Evolutionary conservation across 2,797 vertebrate genomes (phyloP), one percentile per base, ranked within the genome.

Genomic region (Nothura maculosa): DNA sequence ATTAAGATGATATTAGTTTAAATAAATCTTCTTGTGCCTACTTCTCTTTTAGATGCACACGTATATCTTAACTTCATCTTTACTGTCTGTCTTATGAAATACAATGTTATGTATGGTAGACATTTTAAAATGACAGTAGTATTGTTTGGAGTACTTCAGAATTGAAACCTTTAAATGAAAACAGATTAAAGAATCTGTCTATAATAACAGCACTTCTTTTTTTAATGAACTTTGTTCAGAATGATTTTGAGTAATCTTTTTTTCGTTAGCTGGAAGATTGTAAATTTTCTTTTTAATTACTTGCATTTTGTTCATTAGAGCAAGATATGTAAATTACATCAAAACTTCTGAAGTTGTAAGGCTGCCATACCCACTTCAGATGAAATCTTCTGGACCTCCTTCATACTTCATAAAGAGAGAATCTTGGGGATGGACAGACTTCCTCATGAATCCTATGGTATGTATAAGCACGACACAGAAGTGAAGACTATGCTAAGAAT

Each of bases 381-480:
- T 99, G 97, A 98, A 99, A 93, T 98, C 99, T 45, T 97, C 94
- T 47, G 99, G 99, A 18, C 98, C 98, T 63, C 99, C 99, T 92
- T 98, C 97, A 32, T 99, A 99, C 95, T 99, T 99, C 81, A 98
- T 99, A 97, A 99, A 99, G 97, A 98, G 99, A 89, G 99, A 99
- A 94, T 99, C 99, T 18, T 99, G 99, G 99, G 99, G 99, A 34
- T 99, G 99, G 99, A 99, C 99, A 42, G 99, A 99, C 96, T 99
- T 99, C 95, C 98, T 99, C 43, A 99, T 99, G 99, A 99, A 99
- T 90, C 99, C 99, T 68, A 99, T 99, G 99, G 99, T 99, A 98
- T 19, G 97, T 98, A 72, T 48, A 81, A 55, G 58, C 43, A 57
- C 10, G 28, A 24, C 18, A 18, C 16, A 42, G 28, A 83, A 25